Evolutionary conservation across 2,888 invertebrate species (phyloP).

Genomic region (Gonocerus acuteangulatus): DNA sequence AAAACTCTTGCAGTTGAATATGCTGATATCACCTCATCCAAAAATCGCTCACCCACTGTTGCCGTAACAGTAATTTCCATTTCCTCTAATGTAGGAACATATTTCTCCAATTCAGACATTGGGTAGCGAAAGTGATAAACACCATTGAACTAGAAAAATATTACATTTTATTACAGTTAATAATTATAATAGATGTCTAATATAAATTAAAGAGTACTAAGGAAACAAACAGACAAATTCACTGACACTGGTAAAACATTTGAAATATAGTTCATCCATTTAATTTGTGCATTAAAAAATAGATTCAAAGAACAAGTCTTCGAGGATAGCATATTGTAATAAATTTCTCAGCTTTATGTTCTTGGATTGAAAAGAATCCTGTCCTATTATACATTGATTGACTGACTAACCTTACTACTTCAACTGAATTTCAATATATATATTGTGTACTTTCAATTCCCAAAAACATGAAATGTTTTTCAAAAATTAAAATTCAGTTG

Average conservation of each 20-base stretch:
- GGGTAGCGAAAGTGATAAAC: conserved; percentile 81
- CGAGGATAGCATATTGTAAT: no score
- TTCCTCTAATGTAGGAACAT: conserved; percentile 60
- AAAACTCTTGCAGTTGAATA: conserved; percentile 80
- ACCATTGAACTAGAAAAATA: conserved; percentile 69
- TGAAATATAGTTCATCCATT: no score
- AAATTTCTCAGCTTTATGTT: no score
- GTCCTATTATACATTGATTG: no score
- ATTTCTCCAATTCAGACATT: conserved; percentile 64
- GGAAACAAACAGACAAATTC: neutral
- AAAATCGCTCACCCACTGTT: conserved; percentile 77
- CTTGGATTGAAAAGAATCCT: no score
- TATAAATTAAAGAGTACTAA: neutral
- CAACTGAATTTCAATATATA: no score
- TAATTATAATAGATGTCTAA: neutral
- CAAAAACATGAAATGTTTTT: no score
- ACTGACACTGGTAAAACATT: neutral
- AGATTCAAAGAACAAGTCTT: no score
- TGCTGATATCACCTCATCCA: conserved; percentile 77
- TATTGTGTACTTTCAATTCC: no score
- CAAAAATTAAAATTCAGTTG: no score
- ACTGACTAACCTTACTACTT: no score
- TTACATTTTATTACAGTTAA: neutral
- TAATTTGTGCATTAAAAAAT: no score
- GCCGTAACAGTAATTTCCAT: conserved; percentile 78